These are phyloP conservation scores for Heterocephalus glaber DNA, from an alignment of 2,113 vertebrate species.

Conservation along the genomic window DNA sequence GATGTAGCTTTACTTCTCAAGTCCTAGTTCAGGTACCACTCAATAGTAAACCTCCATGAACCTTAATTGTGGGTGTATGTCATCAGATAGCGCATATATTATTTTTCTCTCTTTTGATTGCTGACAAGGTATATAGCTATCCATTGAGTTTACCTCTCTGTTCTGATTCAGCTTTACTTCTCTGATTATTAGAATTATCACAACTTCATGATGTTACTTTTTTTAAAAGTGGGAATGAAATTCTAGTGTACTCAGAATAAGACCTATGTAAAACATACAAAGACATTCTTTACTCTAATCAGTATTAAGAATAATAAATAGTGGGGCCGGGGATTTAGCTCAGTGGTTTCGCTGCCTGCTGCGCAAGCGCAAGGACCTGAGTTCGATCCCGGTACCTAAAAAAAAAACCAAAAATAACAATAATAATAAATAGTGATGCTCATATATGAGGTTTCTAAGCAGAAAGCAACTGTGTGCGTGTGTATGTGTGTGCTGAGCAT, in stretches of 20 bases:
- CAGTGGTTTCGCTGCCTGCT: no score
- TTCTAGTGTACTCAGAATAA: slow-evolving; percentile 35
- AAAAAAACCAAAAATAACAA: no score
- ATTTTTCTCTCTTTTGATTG: slow-evolving; percentile 55
- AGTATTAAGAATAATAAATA: background rate
- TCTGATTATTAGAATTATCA: slow-evolving; percentile 15
- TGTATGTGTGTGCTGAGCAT: background rate
- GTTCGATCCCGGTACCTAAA: no score
- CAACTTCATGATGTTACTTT: background rate
- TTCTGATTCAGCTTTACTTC: background rate
- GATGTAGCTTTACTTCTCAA: background rate
- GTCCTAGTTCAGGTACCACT: slow-evolving; percentile 9
- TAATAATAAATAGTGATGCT: background rate
- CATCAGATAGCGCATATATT: slow-evolving; percentile 33
- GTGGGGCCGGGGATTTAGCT: no score
- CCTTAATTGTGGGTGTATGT: slow-evolving; percentile 24
- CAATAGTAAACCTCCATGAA: background rate
- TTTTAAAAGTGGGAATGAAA: background rate
- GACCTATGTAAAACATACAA: background rate
- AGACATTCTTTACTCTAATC: slow-evolving; percentile 40
- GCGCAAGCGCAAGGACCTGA: no score
- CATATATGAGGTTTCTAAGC: slow-evolving; percentile 27
- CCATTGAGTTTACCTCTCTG: background rate
- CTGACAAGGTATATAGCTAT: slow-evolving; percentile 69
- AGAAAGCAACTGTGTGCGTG: background rate